Evolutionary conservation across 1,140 invertebrate genomes (phyloP).

Genomic region (Nylanderia fulva): DNA sequence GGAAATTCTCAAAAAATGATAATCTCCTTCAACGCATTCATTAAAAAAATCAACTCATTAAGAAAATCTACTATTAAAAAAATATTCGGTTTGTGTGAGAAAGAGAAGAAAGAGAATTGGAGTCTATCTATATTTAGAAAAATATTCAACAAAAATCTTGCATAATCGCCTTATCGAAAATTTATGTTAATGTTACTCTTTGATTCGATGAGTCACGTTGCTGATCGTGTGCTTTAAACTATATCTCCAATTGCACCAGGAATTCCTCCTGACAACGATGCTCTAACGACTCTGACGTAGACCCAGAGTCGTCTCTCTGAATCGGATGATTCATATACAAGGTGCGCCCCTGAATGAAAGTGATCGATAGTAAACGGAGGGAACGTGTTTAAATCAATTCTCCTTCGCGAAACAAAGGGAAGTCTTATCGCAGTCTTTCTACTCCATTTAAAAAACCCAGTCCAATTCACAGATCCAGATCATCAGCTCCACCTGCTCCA

Average conservation of each 20-base stretch:
- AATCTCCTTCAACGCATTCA: too few species aligned
- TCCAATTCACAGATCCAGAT: too few species aligned
- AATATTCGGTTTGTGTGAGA: too few species aligned
- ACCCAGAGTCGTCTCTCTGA: neutral
- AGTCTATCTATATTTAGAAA: too few species aligned
- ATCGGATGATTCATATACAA: slow-evolving; percentile 6
- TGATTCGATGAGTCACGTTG: neutral
- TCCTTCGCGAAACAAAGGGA: neutral
- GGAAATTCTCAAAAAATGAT: too few species aligned
- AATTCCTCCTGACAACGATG: neutral
- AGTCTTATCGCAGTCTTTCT: neutral
- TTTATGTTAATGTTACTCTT: neutral
- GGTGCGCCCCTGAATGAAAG: neutral
- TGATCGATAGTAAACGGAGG: neutral
- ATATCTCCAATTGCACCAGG: neutral
- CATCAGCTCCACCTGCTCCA: too few species aligned
- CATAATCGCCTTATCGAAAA: neutral
- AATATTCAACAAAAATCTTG: neutral
- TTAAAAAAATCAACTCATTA: too few species aligned
- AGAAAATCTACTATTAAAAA: too few species aligned
- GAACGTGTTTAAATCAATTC: slow-evolving; percentile 19
- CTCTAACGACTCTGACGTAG: neutral
- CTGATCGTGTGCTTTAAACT: neutral
- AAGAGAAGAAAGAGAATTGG: too few species aligned
- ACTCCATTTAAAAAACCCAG: too few species aligned